A percentile compares a stretch with the other conserved stretches of the same genome.
phyloP scores from a whole-genome alignment of 1,140 invertebrate genomes.

The Drosophila pallidifrons region DNA sequence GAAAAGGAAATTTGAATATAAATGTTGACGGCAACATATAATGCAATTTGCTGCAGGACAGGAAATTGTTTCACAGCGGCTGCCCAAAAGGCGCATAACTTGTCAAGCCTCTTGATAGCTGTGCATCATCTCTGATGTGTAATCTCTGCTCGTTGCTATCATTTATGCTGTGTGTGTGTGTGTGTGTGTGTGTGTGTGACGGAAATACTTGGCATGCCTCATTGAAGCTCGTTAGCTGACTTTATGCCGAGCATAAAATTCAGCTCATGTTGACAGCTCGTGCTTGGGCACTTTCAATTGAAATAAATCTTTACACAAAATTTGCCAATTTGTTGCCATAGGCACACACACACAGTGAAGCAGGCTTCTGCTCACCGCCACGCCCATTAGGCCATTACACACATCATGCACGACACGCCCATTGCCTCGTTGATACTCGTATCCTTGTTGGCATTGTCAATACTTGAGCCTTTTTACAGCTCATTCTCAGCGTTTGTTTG shows the following conservation, averaged over 20 bases:
- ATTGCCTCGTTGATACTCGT: constrained; percentile 29
- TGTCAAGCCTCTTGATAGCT: constrained; percentile 41
- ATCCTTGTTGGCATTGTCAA: constrained; percentile 76
- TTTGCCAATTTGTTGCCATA: constrained; percentile 79
- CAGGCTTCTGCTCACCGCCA: constrained; percentile 23
- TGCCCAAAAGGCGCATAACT: constrained; percentile 15
- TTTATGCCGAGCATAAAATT: constrained; percentile 31
- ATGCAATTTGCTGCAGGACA: constrained; percentile 53
- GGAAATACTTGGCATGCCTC: constrained; percentile 81
- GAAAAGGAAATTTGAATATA: constrained; percentile 73
- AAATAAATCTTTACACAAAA: constrained; percentile 78
- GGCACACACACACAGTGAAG: constrained; percentile 11
- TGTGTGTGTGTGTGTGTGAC: constrained; percentile 48
- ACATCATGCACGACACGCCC: constrained; percentile 47
- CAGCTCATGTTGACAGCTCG: constrained; percentile 73
- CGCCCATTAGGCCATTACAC: constrained; percentile 63
- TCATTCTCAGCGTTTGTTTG: constrained; percentile 62
- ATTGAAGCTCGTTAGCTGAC: constrained; percentile 80
- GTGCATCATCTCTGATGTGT: not conserved
- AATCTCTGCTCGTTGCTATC: not conserved
- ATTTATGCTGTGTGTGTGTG: constrained; percentile 34
- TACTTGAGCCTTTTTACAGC: constrained; percentile 82
- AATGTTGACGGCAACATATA: constrained; percentile 79
- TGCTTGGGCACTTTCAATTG: constrained; percentile 78
- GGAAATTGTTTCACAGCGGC: constrained; percentile 48